Evolutionary conservation across 2,888 invertebrate species (phyloP).

Genomic region (Andrena fulva): DNA sequence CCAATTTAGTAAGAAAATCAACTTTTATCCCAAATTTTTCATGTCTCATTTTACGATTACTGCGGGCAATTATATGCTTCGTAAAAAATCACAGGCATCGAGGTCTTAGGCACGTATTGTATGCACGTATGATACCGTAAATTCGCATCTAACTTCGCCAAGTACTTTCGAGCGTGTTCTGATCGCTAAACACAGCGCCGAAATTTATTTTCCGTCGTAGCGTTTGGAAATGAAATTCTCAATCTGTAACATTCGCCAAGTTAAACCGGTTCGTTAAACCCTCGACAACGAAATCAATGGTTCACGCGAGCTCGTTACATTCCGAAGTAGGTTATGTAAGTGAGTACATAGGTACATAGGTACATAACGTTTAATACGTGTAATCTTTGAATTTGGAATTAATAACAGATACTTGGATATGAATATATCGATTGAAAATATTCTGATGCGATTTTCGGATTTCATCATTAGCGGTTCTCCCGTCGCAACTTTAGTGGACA

Average conservation of each 20-base stretch:
- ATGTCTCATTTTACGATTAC: constrained; percentile 14
- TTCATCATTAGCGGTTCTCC: neutral
- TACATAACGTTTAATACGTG: no score
- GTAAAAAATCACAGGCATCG: constrained; percentile 53
- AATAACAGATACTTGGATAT: no score
- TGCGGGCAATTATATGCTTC: constrained; percentile 19
- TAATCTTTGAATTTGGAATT: no score
- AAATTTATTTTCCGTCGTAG: neutral
- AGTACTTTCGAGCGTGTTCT: constrained; percentile 55
- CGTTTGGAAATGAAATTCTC: neutral
- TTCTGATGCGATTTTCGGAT: neutral
- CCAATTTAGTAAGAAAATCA: neutral
- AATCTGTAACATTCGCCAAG: neutral
- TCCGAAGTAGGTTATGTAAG: no score
- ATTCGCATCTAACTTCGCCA: constrained; percentile 20
- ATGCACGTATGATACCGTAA: neutral
- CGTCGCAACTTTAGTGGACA: neutral
- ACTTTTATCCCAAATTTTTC: neutral
- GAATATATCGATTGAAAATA: neutral
- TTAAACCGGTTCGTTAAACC: neutral
- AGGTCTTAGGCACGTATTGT: constrained; percentile 58
- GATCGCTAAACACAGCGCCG: constrained; percentile 27
- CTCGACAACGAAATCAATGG: constrained; percentile 10
- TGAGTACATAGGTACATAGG: no score
- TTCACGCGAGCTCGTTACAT: neutral